These are phyloP conservation scores for Oreortyx pictus DNA, from an alignment of 2,797 vertebrate genomes.

Conservation along the genomic window DNA sequence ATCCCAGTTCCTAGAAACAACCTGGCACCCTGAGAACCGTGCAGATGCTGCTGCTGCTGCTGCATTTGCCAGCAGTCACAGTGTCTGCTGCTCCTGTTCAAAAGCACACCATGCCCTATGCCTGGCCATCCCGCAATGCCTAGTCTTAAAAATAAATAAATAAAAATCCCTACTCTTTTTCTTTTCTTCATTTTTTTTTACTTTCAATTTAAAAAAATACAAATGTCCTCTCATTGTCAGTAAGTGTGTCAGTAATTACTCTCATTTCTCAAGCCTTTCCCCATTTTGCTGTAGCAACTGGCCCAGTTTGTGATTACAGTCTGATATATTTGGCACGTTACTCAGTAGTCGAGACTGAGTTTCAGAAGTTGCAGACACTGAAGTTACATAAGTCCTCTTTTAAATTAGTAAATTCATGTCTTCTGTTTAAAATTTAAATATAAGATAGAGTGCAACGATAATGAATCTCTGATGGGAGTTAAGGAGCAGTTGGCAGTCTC, in stretches of 20 bases:
- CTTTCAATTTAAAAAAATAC: background rate
- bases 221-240: background rate
- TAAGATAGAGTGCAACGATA: rapidly evolving
- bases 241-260: background rate
- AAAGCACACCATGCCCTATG: background rate
- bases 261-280: background rate
- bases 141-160: background rate
- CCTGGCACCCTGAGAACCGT: background rate
- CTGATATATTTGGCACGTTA: background rate
- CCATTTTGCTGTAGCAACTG: background rate
- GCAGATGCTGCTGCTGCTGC: rapidly evolving
- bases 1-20: background rate
- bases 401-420: background rate
- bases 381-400: background rate
- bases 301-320: background rate
- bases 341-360: background rate
- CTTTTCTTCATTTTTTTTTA: background rate
- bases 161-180: too few species aligned
- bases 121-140: background rate
- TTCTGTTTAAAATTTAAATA: background rate
- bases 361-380: background rate
- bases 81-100: background rate
- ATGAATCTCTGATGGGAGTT: background rate
- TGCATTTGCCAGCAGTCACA: background rate
- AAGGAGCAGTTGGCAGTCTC: background rate